Evolutionary conservation across 2,797 vertebrate species (phyloP), one percentile per base, ranked within the genome.

Genomic region (Acanthurus tractus): DNA sequence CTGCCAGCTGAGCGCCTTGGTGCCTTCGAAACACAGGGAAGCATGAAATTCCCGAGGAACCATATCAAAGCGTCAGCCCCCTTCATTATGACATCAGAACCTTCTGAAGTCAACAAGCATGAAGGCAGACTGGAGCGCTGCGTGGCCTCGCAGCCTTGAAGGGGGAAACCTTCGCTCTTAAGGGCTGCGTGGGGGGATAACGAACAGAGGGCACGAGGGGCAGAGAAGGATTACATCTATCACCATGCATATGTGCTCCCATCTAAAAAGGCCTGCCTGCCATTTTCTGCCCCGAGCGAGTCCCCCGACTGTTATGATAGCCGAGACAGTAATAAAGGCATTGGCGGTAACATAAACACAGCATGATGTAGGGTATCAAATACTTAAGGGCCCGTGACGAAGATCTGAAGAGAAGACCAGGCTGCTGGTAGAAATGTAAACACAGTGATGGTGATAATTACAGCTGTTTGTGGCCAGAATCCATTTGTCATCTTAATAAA

Each of bases 81-180:
- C 85, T 92, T 92, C 92, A 88, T 94, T 91, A 93, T 93, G 94
- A 95, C 94, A 94, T 95, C 94, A 96, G 93, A 94, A 80, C 89
- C 89, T 88, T 95, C 90, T 94, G 94, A 95, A 94, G 93, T 95
- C 93, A 95, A 95, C 92, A 95, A 78, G 93, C 95, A 91, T 95
- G 95, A 96, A 92, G 90, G 89, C 90, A 82, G 87, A 84, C 90
- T 88, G 82, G 86, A 91, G 89, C 68, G 5, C 88, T 74, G 86
- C 74, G 68, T 84, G 89, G 87, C 89, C 91, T 93, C 90, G 92
- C 89, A 93, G 92, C 90, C 90, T 90, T 86, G 87, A 90, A 93
- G 87, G 80, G 82, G 79, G 91, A 88, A 34, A 89, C 88, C 70
- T 57, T 76, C 49, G 90, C 86, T 86, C 79, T 90, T 90, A 90